Evolutionary conservation across 2,888 invertebrate species (phyloP).

Genomic region (Cheilosia variabilis): DNA sequence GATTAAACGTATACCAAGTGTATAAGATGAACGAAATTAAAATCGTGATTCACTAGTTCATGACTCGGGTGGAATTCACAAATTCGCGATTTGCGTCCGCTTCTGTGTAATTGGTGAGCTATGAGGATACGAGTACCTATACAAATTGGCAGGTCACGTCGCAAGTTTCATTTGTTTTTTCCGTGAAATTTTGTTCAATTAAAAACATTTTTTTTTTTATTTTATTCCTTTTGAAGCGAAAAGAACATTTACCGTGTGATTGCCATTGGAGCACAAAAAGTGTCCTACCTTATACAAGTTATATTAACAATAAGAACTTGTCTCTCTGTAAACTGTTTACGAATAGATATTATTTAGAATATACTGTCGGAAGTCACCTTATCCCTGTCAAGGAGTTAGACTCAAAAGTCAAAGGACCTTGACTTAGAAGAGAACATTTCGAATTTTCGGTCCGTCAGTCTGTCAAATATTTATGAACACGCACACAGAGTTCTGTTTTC

Average conservation of each 20-base stretch:
- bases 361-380: too few species aligned
- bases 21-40: conserved; percentile 48
- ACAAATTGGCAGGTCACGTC: conserved; percentile 41
- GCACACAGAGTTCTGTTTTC: too few species aligned
- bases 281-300: too few species aligned
- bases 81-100: background rate
- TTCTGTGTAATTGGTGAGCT: conserved; percentile 5
- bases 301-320: too few species aligned
- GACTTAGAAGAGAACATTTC: too few species aligned
- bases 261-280: too few species aligned
- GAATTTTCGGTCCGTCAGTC: too few species aligned
- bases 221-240: background rate
- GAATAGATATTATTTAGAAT: too few species aligned
- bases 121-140: conserved; percentile 13
- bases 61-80: conserved; percentile 25
- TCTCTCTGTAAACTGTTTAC: too few species aligned
- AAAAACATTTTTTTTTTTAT: background rate
- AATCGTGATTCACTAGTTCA: conserved; percentile 62
- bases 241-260: background rate
- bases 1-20: conserved; percentile 46
- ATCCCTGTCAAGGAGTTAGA: too few species aligned
- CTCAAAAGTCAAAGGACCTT: too few species aligned
- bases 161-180: conserved; percentile 15
- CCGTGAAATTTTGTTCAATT: conserved; percentile 22
- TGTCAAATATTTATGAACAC: too few species aligned